Evolutionary conservation across 2,113 vertebrate genomes (phyloP).

Genomic region (Bubo bubo): DNA sequence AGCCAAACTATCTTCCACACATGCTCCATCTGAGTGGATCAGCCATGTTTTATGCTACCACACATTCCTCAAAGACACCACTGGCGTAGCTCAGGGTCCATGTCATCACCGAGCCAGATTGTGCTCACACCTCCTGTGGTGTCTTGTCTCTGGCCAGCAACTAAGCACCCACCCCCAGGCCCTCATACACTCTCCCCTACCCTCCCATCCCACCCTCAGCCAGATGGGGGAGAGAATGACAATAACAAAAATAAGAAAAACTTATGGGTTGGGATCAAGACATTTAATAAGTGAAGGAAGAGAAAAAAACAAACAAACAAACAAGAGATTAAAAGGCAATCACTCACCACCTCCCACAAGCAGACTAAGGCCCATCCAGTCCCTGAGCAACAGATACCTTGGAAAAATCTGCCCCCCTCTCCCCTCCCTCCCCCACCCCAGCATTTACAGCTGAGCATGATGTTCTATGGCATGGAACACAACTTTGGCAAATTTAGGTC

Average conservation of each 20-base stretch:
- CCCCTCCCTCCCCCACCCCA: background rate
- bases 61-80: background rate
- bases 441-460: background rate
- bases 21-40: background rate
- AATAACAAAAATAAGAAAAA: background rate
- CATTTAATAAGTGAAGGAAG: background rate
- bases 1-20: background rate
- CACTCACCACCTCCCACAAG: background rate
- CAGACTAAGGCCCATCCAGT: background rate
- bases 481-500: background rate
- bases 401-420: background rate
- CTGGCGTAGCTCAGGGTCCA: background rate
- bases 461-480: background rate
- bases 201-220: too few relatives aligned
- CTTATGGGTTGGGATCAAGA: background rate
- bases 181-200: background rate
- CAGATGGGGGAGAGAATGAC: background rate
- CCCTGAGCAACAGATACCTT: background rate
- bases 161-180: background rate
- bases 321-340: background rate
- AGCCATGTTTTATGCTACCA: background rate
- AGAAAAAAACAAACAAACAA: background rate
- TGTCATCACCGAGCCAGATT: background rate
- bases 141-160: background rate
- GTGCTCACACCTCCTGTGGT: accelerated